Evolutionary conservation across 2,888 invertebrate genomes (phyloP).

Genomic region (Tryphoninae sp.): DNA sequence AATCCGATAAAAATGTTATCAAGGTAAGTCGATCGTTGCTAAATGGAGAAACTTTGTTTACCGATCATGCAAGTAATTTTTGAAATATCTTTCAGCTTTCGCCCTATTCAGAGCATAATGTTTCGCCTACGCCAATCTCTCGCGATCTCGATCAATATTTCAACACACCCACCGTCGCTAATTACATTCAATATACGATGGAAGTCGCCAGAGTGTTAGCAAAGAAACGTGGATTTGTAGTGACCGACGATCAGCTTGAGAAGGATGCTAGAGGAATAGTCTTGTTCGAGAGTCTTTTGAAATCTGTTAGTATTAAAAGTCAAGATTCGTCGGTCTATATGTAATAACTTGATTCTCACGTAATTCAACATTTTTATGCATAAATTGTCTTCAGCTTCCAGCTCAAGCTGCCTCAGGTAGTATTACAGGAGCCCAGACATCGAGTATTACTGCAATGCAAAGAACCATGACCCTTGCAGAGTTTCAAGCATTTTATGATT

Average conservation of each 20-base stretch:
- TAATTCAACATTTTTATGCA: background rate
- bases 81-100: slow-evolving; percentile 20
- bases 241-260: slow-evolving; percentile 12
- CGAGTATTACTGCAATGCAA: background rate
- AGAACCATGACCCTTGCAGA: slow-evolving; percentile 2
- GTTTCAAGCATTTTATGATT: slow-evolving; percentile 2
- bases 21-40: slow-evolving; percentile 13
- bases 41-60: slow-evolving; percentile 2
- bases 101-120: background rate
- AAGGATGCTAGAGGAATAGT: slow-evolving; percentile 30
- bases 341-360: no score
- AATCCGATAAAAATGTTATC: slow-evolving; percentile 36
- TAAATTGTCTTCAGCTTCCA: background rate
- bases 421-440: background rate
- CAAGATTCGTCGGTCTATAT: no score
- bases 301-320: slow-evolving; percentile 12
- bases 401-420: background rate
- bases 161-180: background rate
- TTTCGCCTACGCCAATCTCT: background rate
- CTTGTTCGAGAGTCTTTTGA: slow-evolving; percentile 21
- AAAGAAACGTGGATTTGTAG: background rate
- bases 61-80: background rate
- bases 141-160: background rate
- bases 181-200: slow-evolving; percentile 19
- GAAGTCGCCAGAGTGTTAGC: slow-evolving; percentile 18